Evolutionary conservation across 2,888 invertebrate genomes (phyloP).

Genomic region (Tachystola acroxantha): DNA sequence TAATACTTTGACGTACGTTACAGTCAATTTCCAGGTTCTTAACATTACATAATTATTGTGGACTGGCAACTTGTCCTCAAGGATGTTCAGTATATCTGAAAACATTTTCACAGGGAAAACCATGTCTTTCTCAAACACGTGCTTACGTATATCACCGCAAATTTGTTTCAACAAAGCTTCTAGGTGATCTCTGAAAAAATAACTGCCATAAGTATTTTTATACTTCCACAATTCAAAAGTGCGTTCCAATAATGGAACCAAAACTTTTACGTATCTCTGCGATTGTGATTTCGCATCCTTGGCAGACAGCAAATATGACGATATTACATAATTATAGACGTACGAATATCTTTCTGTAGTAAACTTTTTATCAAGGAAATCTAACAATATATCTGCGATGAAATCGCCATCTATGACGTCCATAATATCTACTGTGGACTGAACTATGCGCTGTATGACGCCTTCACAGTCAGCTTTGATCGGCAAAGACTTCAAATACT

Average conservation of each 20-base stretch:
- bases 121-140: conserved; percentile 23
- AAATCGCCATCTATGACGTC: conserved; percentile 20
- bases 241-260: conserved; percentile 26
- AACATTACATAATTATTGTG: conserved; percentile 24
- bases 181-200: not conserved
- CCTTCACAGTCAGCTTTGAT: conserved; percentile 20
- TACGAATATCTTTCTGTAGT: not conserved
- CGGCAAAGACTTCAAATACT: conserved; percentile 29
- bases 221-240: conserved; percentile 24
- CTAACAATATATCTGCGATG: conserved; percentile 25
- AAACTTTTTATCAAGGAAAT: conserved; percentile 19
- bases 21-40: conserved; percentile 29
- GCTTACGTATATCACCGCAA: conserved; percentile 4
- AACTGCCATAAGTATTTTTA: conserved; percentile 9
- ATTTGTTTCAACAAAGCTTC: conserved; percentile 11
- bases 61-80: conserved; percentile 22
- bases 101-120: conserved; percentile 19
- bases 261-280: conserved; percentile 21
- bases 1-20: too few relatives aligned
- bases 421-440: conserved; percentile 24
- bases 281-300: conserved; percentile 28
- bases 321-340: conserved; percentile 14
- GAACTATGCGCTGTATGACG: conserved; percentile 18
- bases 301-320: conserved; percentile 26
- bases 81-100: conserved; percentile 20